Conservation (phyloP, 92 coral and sea anemone genomes). For the Heteractis magnifica region DNA sequence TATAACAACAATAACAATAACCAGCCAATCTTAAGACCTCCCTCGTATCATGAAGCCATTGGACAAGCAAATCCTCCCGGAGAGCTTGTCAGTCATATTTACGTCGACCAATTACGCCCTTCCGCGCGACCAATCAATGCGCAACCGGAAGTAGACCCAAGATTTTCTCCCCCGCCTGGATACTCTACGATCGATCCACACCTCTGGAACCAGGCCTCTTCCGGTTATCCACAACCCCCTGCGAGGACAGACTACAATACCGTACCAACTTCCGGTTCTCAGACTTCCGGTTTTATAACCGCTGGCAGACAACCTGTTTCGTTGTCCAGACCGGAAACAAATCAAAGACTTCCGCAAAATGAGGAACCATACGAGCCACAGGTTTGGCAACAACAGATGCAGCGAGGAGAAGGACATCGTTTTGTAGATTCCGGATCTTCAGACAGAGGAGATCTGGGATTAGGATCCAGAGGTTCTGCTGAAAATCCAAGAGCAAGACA, state of each 20-base stretch:
- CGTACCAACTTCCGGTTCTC: slow-evolving; percentile 24
- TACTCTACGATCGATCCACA: slow-evolving; percentile 60
- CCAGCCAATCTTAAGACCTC: slow-evolving; percentile 65
- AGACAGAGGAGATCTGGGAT: not conserved
- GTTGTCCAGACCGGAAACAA: slow-evolving; percentile 42
- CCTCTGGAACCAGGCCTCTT: slow-evolving; percentile 17
- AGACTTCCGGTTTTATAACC: slow-evolving; percentile 37
- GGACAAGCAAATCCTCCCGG: slow-evolving; percentile 52
- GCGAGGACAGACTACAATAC: slow-evolving; percentile 22
- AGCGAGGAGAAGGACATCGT: slow-evolving; percentile 52
- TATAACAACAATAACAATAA: slow-evolving; percentile 12
- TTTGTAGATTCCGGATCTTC: slow-evolving; percentile 16
- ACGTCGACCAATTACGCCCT: slow-evolving; percentile 45
- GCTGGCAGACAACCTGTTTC: slow-evolving; percentile 59
- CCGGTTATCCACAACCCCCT: slow-evolving; percentile 51
- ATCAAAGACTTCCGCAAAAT: slow-evolving; percentile 20
- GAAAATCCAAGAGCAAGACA: slow-evolving; percentile 6
- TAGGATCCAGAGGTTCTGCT: slow-evolving; percentile 6
- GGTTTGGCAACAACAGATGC: slow-evolving; percentile 70
- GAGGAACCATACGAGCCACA: slow-evolving; percentile 60
- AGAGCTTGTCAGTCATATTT: slow-evolving; percentile 54
- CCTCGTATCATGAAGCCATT: slow-evolving; percentile 80
- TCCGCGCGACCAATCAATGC: slow-evolving; percentile 33
- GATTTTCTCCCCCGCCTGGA: slow-evolving; percentile 55
- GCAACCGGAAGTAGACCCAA: slow-evolving; percentile 39